Evolutionary conservation across 2,797 vertebrate species (phyloP), one percentile per base, ranked within the genome.

Genomic region (Poeciliopsis turneri): DNA sequence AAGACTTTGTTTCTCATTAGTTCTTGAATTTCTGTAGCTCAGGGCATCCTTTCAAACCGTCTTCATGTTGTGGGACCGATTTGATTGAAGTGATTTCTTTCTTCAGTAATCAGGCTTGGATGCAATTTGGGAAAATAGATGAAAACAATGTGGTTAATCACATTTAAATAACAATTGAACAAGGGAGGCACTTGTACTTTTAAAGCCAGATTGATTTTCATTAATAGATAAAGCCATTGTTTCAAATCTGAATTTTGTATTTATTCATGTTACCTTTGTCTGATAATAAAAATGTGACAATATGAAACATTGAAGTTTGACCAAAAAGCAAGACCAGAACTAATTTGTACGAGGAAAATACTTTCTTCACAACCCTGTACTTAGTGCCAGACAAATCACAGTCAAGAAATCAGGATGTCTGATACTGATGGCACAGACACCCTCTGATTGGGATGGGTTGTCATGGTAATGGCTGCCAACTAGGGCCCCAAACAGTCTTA

Each of bases 381-480:
- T 89, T 74, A 78, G 77, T 82, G 85, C 84, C 88, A 87, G 87
- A 92, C 91, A 91, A 88, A 84, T 84, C 71, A 55, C 87, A 92
- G 92, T 92, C 92, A 90, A 85, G 81, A 87, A 92, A 91, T 92
- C 88, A 90, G 89, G 81, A 89, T 89, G 87, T 88, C 85, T 89
- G 89, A 90, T 89, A 85, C 79, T 72, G 75, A 90, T 84, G 88
- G 92, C 76, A 88, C 80, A 88, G 80, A 91, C 89, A 89, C 70
- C 89, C 78, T 78, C 87, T 88, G 87, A 93, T 89, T 87, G 87
- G 86, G 91, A 90, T 49, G 45, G 81, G 92, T 94, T 93, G 92
- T 92, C 86, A 94, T 93, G 92, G 92, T 88, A 90, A 93, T 83
- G 33, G 79, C 84, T 88, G 90, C 88, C 89, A 93, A 93, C 84